These are phyloP conservation scores for Apocrypta bakeri DNA, from an alignment of 1,140 invertebrate species.

Conservation along the genomic window DNA sequence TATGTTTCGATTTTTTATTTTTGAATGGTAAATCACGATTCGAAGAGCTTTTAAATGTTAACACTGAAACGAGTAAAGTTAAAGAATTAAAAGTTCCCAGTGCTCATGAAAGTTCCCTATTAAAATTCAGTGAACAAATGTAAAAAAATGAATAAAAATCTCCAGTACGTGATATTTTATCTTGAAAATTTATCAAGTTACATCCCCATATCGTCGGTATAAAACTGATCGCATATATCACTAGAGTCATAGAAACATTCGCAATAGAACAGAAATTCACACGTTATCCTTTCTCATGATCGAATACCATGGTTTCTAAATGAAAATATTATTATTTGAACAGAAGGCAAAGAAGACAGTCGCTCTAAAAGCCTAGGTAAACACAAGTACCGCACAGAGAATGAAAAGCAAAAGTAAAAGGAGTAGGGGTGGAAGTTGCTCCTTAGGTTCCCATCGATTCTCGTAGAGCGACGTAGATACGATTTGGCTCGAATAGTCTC, in stretches of 20 bases:
- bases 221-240: too few species aligned
- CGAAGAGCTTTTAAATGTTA: too few species aligned
- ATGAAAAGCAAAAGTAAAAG: conserved; percentile 21
- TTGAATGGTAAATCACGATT: too few species aligned
- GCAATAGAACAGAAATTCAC: background rate
- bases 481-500: conserved; percentile 25
- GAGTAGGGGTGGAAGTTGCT: conserved; percentile 22
- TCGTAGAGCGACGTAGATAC: conserved; percentile 24
- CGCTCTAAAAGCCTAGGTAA: conserved; percentile 47
- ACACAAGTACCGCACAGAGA: conserved; percentile 5
- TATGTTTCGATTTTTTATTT: too few species aligned
- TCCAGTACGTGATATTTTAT: too few species aligned
- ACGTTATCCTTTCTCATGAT: background rate
- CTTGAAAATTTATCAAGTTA: too few species aligned
- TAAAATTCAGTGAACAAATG: too few species aligned
- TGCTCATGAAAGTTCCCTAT: too few species aligned
- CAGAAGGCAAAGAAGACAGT: conserved; percentile 46
- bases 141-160: too few species aligned
- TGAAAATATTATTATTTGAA: conserved; percentile 40
- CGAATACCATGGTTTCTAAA: conserved; percentile 13
- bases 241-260: background rate
- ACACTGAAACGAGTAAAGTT: too few species aligned
- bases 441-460: conserved; percentile 2
- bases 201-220: too few species aligned
- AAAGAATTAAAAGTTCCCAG: too few species aligned